A percentile compares a stretch with the other conserved stretches of the same genome.
Evolutionary conservation across 1,140 invertebrate genomes (phyloP).

Genomic region (Apis florea): DNA sequence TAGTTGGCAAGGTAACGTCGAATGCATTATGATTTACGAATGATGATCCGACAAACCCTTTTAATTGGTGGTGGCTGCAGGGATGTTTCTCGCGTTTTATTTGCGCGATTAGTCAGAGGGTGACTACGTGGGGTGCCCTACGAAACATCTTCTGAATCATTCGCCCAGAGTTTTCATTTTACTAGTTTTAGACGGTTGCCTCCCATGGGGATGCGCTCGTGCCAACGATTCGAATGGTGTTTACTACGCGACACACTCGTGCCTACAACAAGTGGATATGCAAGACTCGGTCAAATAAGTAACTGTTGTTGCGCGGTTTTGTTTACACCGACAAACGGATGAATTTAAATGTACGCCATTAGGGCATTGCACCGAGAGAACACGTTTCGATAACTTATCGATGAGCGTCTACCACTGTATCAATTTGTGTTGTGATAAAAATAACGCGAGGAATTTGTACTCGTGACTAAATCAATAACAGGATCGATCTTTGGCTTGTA

Average conservation of each 20-base stretch:
- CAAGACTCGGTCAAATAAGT: constrained; percentile 26
- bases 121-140: constrained; percentile 50
- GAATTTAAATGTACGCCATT: constrained; percentile 8
- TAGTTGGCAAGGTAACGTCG: background rate
- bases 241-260: constrained; percentile 28
- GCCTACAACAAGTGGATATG: constrained; percentile 39
- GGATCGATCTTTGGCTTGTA: background rate
- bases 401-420: background rate
- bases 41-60: background rate
- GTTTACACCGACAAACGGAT: constrained; percentile 20
- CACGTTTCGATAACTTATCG: background rate
- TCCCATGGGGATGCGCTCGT: background rate
- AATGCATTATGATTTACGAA: background rate
- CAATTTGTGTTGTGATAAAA: background rate
- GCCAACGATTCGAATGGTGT: constrained; percentile 28
- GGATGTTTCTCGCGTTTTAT: constrained; percentile 26
- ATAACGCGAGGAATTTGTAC: background rate
- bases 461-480: background rate
- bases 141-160: constrained; percentile 54
- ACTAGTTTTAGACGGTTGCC: constrained; percentile 38
- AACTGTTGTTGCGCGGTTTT: constrained; percentile 21
- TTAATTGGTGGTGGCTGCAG: constrained; percentile 6
- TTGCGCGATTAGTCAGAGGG: constrained; percentile 50
- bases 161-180: constrained; percentile 6
- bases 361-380: background rate